These are phyloP conservation scores for Torymus auratus DNA, from an alignment of 2,888 invertebrate genomes.

Conservation along the genomic window DNA sequence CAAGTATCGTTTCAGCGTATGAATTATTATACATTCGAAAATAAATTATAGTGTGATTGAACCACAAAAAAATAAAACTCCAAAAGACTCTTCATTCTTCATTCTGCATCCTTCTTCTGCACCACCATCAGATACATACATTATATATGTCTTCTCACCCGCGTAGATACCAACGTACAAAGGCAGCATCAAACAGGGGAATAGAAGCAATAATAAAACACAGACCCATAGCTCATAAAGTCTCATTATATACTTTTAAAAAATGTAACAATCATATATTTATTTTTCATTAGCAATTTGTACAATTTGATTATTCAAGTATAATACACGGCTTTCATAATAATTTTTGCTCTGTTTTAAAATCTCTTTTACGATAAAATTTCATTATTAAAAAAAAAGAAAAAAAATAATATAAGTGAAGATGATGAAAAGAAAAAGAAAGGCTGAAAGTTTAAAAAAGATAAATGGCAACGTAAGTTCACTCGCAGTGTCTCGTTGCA, in stretches of 20 bases:
- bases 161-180: not conserved
- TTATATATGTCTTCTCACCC: not conserved
- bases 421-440: not conserved
- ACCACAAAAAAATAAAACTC: conserved; percentile 54
- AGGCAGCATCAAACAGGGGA: conserved; percentile 1
- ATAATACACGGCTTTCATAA: conserved; percentile 46
- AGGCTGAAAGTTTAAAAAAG: no score
- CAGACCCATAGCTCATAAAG: conserved; percentile 41
- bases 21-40: conserved; percentile 74
- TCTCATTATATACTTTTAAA: conserved; percentile 57
- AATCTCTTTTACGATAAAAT: conserved; percentile 16
- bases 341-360: conserved; percentile 36
- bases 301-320: conserved; percentile 53
- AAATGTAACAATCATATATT: conserved; percentile 74
- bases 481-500: no score
- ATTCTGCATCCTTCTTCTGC: conserved; percentile 17
- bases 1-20: conserved; percentile 67
- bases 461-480: no score
- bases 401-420: not conserved
- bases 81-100: conserved; percentile 48
- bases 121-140: conserved; percentile 17
- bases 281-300: conserved; percentile 64
- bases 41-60: conserved; percentile 75
- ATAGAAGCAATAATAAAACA: conserved; percentile 39
- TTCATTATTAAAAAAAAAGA: not conserved